Evolutionary conservation across 2,797 vertebrate species (phyloP), one percentile per base, ranked within the genome.

Genomic region (Darevskia mixta): DNA sequence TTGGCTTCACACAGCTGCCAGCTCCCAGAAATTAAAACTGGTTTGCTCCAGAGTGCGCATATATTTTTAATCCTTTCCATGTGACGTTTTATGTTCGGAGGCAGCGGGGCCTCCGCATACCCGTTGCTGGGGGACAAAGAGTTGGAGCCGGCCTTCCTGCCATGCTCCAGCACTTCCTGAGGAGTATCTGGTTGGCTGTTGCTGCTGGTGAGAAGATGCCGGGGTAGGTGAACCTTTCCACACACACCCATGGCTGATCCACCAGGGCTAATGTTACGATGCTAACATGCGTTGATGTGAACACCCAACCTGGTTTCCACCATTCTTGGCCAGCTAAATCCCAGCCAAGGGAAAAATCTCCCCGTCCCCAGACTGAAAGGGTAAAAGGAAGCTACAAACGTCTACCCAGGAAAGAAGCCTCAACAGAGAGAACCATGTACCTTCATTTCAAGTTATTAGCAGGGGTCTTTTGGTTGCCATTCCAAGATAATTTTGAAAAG

Each of bases 1-100:
- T 91, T 93, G 93, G 83, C 87, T 41, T 38, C 58, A 20, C 79
- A 61, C 92, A 93, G 93, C 93, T 93, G 93, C 91, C 91, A 87
- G 71, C 83, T 82, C 88, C 66, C 80, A 8, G 32, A 79, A 86
- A 89, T 2, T 32, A 88, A 84, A 69, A 45, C 20, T 81, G n/a
- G 77, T 91, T 91, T 5, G 2, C 80, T 79, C 82, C 82, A 83
- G 89, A 89, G 76, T 75, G 49, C 23, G 61, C 77, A 87, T 79
- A 86, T 84, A 93, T 91, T 93, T 95, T 91, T 92, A 86, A 91
- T 91, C 72, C 9, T 38, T 82, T 58, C 43, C 49, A 82, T 75
- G 35, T 85, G 83, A 82, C 75, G 87, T 76, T 89, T 73, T 0
- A 0, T n/a, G 18, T 61, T 58, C 25, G 11, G 32, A 55, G 32